Base-by-base conservation (phyloP, 2,113 vertebrate species). In the Hymenochirus boettgeri region DNA sequence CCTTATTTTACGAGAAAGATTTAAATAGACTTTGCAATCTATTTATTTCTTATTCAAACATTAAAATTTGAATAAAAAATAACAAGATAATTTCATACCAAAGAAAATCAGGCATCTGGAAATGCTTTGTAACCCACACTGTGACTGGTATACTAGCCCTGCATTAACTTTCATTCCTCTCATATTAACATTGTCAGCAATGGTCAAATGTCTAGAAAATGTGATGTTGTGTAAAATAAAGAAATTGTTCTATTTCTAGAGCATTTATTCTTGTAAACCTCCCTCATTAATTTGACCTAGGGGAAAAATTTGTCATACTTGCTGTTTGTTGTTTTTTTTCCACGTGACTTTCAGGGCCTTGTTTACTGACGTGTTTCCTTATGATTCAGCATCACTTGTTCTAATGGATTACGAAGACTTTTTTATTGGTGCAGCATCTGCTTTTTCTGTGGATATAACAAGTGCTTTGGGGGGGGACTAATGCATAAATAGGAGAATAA, bases 401-500 rank as follows among this genome's bases (percentile, higher is more conserved):
- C 46, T 23, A 11, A 48, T 13, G 3, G 46, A 23, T 48, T 21
- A 48, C 21, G 22, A 48, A 21, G 7, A 18, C 9, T 9, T 42
- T 42, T 15, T 42, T 7, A 7, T 42, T 6, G 39, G 6, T n/a
- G 10, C 17, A 23, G 9, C 46, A 48, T 48, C 46, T 48, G 46
- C 19, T 21, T 23, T 48, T 18, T 48, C 46, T 21, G 46, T 22
- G 3, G 4, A 2, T 23, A 48, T 48, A 22, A 48, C 22, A 5
- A 22, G 19, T 48, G 19, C 46, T 48, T 21, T 48, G 46, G 42
- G 39, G 46, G n/a, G n/a, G n/a, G n/a, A n/a, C n/a, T n/a, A n/a
- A n/a, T n/a, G n/a, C n/a, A n/a, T n/a, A n/a, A n/a, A n/a, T n/a
- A n/a, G n/a, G n/a, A n/a, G n/a, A n/a, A n/a, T n/a, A n/a, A n/a